Percentiles rank a stretch among this genome's conserved stretches.
Conservation (phyloP, 2,888 invertebrate species). For the Leptinotarsa haldemani region DNA sequence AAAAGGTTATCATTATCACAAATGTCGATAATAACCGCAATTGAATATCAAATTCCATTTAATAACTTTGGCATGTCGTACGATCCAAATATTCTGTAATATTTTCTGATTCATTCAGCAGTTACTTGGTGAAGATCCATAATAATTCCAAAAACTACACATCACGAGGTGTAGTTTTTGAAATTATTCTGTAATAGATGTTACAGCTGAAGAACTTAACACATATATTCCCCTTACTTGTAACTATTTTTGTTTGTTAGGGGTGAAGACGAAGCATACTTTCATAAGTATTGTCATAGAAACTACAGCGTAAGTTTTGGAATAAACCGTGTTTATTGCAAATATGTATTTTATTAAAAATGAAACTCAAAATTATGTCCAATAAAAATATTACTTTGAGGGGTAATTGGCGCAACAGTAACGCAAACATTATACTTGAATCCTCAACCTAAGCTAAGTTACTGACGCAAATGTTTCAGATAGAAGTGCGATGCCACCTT, state of each 20-base stretch:
- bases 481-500: slow-evolving; percentile 2
- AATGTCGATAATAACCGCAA: too few species aligned
- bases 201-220: background rate
- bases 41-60: too few species aligned
- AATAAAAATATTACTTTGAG: background rate
- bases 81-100: background rate
- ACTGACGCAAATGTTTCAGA: background rate
- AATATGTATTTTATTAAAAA: background rate
- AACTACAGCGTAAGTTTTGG: slow-evolving; percentile 5
- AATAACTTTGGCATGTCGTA: background rate
- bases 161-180: too few species aligned
- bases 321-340: slow-evolving; percentile 6
- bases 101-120: too few species aligned
- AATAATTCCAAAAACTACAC: too few species aligned
- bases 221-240: background rate
- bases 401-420: background rate
- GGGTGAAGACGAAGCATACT: background rate
- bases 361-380: background rate
- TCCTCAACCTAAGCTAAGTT: background rate
- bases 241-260: background rate
- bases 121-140: too few species aligned
- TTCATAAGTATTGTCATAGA: background rate
- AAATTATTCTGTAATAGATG: background rate
- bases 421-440: slow-evolving; percentile 11
- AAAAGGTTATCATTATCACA: too few species aligned